Base-by-base conservation (phyloP, 2,888 invertebrate genomes). In the Drosophila peninsularis region DNA sequence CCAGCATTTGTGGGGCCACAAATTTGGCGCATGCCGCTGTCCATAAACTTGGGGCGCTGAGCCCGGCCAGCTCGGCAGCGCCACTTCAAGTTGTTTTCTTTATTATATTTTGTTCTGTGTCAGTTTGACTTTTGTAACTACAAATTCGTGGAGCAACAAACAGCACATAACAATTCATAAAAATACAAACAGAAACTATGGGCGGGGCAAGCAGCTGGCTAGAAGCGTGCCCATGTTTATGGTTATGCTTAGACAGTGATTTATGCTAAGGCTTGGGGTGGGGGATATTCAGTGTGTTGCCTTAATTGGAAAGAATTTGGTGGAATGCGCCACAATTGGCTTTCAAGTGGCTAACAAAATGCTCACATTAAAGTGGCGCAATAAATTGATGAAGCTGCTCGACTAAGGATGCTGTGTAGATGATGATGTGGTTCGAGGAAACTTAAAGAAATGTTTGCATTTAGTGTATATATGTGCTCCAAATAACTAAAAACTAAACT, bases 71-170 rank as follows among this genome's bases (percentile, higher is more conserved):
- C 62, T 62, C 50, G 52, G 62, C 65, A 54, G 62, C 65, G 45
- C 45, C 63, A 49, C 44, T 64, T 60, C 14, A 17, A 41, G 49
- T 67, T 49, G 71, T 68, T 65, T 71, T 64, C 53, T 75, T 71
- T 71, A 70, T 77, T 71, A 60, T 83, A 69, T 75, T 66, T 50
- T 14, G 21, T 6, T 41, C 4, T 13, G 5, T 49, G 66, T 30
- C 44, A 32, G 37, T 63, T 76, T 73, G 83, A 65, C 71, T 81
- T 80, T 62, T 63, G 56, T 56, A 70, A 68, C 78, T 78, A 65
- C 53, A 61, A 78, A 78, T 71, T 85, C 82, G 53, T 58, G 55
- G 34, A 17, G 32, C 58, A 55, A 65, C 53, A 63, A 70, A 74
- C 62, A 55, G 64, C 45, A 56, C 37, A 30, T 41, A 70, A 58